These are phyloP conservation scores for Dasysyrphus albostriatus DNA, from an alignment of 2,888 invertebrate genomes.

Conservation along the genomic window DNA sequence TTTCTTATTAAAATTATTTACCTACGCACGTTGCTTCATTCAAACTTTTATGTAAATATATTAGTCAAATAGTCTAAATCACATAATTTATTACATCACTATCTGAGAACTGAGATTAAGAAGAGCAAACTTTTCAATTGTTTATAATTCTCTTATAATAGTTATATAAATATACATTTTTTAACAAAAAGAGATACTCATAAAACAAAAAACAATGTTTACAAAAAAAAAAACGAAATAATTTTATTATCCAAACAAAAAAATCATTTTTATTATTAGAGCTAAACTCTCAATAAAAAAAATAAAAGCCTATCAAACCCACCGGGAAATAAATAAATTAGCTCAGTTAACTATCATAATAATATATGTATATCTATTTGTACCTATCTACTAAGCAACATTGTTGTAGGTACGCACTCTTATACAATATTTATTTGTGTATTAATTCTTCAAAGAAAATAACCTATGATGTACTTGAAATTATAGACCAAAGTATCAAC, in stretches of 20 bases:
- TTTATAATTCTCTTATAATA: neutral
- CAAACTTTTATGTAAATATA: too few species aligned
- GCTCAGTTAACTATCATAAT: neutral
- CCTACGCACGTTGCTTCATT: too few species aligned
- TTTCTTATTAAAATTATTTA: too few species aligned
- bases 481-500: neutral
- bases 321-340: conserved; percentile 4
- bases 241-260: neutral
- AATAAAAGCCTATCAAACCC: neutral
- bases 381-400: neutral
- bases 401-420: neutral
- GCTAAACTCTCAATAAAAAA: neutral
- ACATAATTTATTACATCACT: too few species aligned
- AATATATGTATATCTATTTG: neutral
- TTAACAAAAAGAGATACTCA: neutral
- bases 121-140: neutral
- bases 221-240: neutral
- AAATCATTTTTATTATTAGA: neutral
- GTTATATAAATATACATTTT: too few species aligned
- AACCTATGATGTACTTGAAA: conserved; percentile 22
- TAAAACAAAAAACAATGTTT: neutral
- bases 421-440: neutral
- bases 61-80: too few species aligned
- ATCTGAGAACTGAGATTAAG: too few species aligned
- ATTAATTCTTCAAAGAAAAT: neutral